These are phyloP conservation scores for Spodoptera frugiperda DNA, from an alignment of 1,140 invertebrate species.

Conservation along the genomic window DNA sequence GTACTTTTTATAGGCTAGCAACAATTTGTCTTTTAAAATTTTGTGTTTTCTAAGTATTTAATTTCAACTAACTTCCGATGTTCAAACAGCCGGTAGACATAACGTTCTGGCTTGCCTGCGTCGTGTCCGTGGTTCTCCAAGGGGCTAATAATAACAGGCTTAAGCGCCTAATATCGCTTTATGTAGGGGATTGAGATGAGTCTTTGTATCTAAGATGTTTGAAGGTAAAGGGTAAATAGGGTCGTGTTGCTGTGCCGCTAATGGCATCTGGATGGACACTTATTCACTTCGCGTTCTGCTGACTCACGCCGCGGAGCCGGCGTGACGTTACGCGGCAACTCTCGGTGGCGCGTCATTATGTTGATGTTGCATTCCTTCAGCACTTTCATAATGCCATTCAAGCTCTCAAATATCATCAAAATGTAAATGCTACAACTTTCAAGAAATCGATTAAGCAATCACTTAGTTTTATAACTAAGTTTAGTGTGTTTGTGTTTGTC, in stretches of 20 bases:
- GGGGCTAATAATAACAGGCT: conserved; percentile 36
- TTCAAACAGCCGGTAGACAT: too few species aligned
- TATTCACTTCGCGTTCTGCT: background rate
- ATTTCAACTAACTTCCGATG: too few species aligned
- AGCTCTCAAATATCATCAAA: too few species aligned
- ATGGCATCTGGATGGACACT: background rate
- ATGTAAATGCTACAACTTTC: too few species aligned
- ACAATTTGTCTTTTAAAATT: too few species aligned
- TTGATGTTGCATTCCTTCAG: too few species aligned
- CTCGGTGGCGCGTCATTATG: background rate
- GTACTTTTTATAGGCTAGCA: too few species aligned
- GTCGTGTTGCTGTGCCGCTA: conserved; percentile 1
- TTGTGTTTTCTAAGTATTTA: too few species aligned
- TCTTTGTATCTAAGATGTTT: conserved; percentile 16
- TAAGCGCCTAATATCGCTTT: conserved; percentile 32
- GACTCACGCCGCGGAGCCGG: background rate
- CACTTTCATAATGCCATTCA: too few species aligned
- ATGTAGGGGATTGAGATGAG: conserved; percentile 32
- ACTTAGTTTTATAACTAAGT: too few species aligned
- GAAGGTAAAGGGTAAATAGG: conserved; percentile 15
- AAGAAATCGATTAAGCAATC: too few species aligned
- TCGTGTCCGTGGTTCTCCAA: background rate
- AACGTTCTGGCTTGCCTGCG: background rate
- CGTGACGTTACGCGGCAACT: too few species aligned
- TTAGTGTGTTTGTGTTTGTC: background rate